A percentile compares a stretch with the other conserved stretches of the same genome.
Evolutionary conservation across 2,797 vertebrate genomes (phyloP).

Genomic region (Phalloptychus januarius): DNA sequence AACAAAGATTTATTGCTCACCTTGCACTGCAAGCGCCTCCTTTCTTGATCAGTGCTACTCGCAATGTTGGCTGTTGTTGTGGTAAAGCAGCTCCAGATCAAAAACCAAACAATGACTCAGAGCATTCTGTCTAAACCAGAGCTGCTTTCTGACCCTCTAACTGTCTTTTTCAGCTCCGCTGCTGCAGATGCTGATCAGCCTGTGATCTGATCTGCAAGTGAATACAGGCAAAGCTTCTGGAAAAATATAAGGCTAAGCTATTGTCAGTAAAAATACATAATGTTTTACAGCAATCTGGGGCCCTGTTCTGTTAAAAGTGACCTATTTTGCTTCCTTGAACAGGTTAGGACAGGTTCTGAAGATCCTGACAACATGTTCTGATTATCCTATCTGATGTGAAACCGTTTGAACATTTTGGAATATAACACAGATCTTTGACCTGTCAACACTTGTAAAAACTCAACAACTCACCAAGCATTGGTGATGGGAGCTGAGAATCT

Average conservation of each 20-base stretch:
- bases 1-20: neutral
- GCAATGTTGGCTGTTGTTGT: neutral
- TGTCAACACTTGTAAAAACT: too few relatives aligned
- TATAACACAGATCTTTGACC: too few relatives aligned
- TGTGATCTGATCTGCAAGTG: slow-evolving; percentile 12
- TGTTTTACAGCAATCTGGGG: neutral
- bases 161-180: slow-evolving; percentile 6
- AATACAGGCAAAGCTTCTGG: neutral
- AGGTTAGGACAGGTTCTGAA: neutral
- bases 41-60: slow-evolving; percentile 6
- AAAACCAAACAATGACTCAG: slow-evolving; percentile 22
- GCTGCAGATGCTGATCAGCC: slow-evolving; percentile 10
- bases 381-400: neutral
- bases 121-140: slow-evolving; percentile 34
- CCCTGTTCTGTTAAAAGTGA: too few relatives aligned
- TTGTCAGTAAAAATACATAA: neutral
- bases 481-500: too few relatives aligned
- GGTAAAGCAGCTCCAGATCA: slow-evolving; percentile 19
- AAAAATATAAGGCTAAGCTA: neutral
- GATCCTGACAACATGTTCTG: neutral
- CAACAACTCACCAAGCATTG: too few relatives aligned
- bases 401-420: too few relatives aligned
- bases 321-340: too few relatives aligned
- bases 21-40: neutral
- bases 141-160: slow-evolving; percentile 30